These are phyloP conservation scores for Spinus pinus DNA, from an alignment of 2,797 vertebrate species.

Conservation along the genomic window DNA sequence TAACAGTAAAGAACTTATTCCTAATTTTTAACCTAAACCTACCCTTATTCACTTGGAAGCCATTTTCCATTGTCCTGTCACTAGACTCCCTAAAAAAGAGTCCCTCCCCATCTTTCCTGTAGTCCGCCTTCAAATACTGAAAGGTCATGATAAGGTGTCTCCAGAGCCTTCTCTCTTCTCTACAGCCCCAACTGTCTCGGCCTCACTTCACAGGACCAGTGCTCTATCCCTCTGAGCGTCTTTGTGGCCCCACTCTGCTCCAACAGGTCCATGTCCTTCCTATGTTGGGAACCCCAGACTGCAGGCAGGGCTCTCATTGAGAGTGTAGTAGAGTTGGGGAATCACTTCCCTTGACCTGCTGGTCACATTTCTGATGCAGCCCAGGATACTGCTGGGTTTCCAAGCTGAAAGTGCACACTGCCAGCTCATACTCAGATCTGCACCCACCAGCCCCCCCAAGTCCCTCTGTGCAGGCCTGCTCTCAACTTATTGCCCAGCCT, in stretches of 20 bases:
- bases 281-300: not conserved
- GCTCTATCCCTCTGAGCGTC: not conserved
- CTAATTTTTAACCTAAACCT: not conserved
- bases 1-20: not conserved
- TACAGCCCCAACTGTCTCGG: fast-evolving
- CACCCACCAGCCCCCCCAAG: not conserved
- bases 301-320: not conserved
- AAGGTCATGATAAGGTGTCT: not conserved
- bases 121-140: not conserved
- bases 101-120: not conserved
- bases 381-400: not conserved
- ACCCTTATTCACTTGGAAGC: not conserved
- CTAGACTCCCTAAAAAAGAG: not conserved
- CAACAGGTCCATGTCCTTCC: not conserved
- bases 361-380: not conserved
- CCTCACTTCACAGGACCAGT: not conserved
- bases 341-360: not conserved
- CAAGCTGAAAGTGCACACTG: not conserved
- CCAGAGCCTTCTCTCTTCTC: not conserved
- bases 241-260: not conserved
- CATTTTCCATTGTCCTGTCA: not conserved
- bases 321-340: not conserved
- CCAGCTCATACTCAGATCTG: not conserved
- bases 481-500: not conserved
- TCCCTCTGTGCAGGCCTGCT: not conserved